Evolutionary conservation across 2,113 vertebrate genomes (phyloP), one percentile per base, ranked within the genome.

Genomic region (Ammospiza nelsoni): DNA sequence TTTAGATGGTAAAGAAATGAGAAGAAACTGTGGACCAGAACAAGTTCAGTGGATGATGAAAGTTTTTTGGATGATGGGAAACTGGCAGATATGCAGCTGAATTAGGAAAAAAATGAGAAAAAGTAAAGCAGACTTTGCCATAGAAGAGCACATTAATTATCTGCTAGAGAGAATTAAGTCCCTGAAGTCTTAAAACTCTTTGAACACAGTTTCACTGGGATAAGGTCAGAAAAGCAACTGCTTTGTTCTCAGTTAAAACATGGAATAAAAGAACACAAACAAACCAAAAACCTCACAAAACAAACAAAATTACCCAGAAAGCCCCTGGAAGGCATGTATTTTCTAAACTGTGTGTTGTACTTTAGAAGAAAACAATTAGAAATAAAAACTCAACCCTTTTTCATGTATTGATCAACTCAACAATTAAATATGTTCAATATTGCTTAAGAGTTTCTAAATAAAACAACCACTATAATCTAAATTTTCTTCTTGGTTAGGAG

Each of bases 171-270:
- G 59, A 96, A 88, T 90, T 91, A 91, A 90, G 43, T 92, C 83
- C 67, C 82, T 88, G 67, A 37, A 79, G 94, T 85, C 58, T 80
- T 83, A 87, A 90, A 96, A 73, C 43, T 51, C 88, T 96, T 93
- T 93, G 82, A 96, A 92, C 87, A 75, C 9, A 23, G 31, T 58
- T 90, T 93, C 88, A 92, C 31, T 83, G 43, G 59, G 75, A 77
- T 75, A 88, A 93, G 83, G 90, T 88, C 85, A 94, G 62, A 76
- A 84, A 88, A 77, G 55, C 23, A 86, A 58, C n/a, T 80, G 58
- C 94, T 95, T 96, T 95, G 88, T 95, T 94, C 88, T 95, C 90
- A 83, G 54, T 73, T 92, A 66, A 83, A 92, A 79, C 51, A 71
- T 15, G 82, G 89, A 82, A 65, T 14, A 43, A 88, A 78, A 55